Evolutionary conservation across 1,140 invertebrate species (phyloP), one percentile per base, ranked within the genome.

Genomic region (Globodera rostochiensis): DNA sequence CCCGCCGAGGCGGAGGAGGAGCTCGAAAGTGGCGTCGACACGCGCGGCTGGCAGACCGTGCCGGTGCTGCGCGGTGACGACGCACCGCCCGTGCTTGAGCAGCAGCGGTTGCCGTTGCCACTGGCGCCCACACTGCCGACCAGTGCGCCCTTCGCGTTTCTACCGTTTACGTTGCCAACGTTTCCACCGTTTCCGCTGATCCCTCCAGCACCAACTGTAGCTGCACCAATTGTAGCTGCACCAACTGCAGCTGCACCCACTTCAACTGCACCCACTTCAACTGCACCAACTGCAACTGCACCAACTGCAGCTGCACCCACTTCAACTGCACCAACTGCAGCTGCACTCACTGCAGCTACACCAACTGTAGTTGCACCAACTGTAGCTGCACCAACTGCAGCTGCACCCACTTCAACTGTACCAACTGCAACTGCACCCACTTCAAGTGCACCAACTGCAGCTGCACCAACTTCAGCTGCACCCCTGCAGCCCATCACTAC

Each of bases 401-500:
- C 15, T 11, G 9, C 25, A 19, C n/a, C 69, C 0, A 36, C 36
- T 5, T 1, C 7, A 19, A 3, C 25, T 8, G 25, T 4, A 9
- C 6, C 9, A 21, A 11, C 25, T 19, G 11, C 11, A 47, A 9
- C 46, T 11, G 25, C 21, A 60, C 57, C 11, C 5, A 36, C 36
- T 36, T 36, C 36, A 36, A 15, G 19, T 19, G 19, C 57, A 64
- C 11, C 11, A 13, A 64, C 57, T 4, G 74, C 67, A n/a, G 71
- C 79, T 57, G 13, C 45, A 53, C 1, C 64, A 13, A 77, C 78
- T 21, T 67, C 84, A 6, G 50, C 79, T 15, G 36, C 84, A 66
- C 79, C 82, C 80, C 53, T n/a, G n/a, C 49, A 21, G 36, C 79
- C 77, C 15, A 64, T 69, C 50, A 83, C 82, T 21, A 78, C 66